Conservation (phyloP, 2,113 vertebrate species). For the Lathamus discolor region DNA sequence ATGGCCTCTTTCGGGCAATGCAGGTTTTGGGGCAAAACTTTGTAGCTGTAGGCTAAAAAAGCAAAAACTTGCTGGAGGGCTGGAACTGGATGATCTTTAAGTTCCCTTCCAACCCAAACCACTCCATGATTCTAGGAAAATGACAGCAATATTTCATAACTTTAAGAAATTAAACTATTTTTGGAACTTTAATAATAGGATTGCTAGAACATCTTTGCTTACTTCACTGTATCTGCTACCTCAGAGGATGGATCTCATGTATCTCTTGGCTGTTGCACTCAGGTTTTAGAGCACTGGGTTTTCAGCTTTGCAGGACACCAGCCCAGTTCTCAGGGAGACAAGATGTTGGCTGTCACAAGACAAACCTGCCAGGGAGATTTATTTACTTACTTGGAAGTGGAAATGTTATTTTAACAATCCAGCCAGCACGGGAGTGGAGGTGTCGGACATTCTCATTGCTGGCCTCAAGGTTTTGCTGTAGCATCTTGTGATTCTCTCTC, state of each 20-base stretch:
- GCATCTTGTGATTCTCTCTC: background rate
- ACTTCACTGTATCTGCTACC: conserved; percentile 1
- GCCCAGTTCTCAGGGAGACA: conserved; percentile 19
- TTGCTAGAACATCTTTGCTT: background rate
- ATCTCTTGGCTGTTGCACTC: conserved; percentile 1
- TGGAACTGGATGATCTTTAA: background rate
- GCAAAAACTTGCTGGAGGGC: background rate
- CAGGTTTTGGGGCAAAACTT: background rate
- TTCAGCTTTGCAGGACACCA: conserved; percentile 25
- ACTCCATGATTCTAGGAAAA: background rate
- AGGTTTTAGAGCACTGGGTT: background rate
- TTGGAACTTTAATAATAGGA: background rate
- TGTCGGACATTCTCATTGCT: background rate
- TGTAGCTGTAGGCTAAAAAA: background rate
- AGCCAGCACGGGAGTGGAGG: conserved; percentile 21
- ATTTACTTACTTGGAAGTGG: conserved; percentile 52
- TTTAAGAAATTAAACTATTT: background rate
- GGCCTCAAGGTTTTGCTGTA: background rate
- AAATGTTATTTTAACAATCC: conserved; percentile 39
- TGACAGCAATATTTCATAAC: background rate
- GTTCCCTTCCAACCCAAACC: background rate
- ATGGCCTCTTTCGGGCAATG: rapidly evolving
- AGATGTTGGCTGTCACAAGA: conserved; percentile 41
- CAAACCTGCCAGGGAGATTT: conserved; percentile 39
- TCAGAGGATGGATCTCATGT: conserved; percentile 31